Conservation (phyloP, 2,888 invertebrate genomes). For the Callinectes sapidus region DNA sequence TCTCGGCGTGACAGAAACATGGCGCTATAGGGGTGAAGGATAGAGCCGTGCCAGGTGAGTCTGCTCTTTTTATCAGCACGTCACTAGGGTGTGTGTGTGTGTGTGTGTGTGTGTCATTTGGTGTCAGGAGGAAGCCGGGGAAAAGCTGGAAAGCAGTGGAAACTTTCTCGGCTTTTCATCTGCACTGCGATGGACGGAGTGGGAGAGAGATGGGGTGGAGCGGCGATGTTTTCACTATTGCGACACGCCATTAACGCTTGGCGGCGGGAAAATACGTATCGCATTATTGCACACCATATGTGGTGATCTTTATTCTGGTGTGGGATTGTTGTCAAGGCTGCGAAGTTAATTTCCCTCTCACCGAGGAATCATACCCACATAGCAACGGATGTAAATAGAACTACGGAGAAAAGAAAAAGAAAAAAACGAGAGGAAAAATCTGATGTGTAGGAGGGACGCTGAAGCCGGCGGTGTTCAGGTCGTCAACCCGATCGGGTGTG, state of each 20-base stretch:
- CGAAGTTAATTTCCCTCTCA: not conserved
- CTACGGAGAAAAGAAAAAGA: not conserved
- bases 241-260: not conserved
- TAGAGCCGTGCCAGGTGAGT: constrained; percentile 1
- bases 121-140: not conserved
- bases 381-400: not conserved
- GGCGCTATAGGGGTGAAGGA: not conserved
- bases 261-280: not conserved
- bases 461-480: constrained; percentile 12
- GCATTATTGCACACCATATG: not conserved
- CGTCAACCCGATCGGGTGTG: constrained; percentile 30
- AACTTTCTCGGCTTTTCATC: constrained; percentile 27
- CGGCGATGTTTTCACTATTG: not conserved
- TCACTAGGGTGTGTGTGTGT: not conserved
- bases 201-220: constrained; percentile 12
- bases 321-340: not conserved
- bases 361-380: not conserved
- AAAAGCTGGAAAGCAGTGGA: constrained; percentile 4
- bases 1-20: not conserved
- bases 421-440: not conserved
- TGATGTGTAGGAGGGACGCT: not conserved
- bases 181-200: not conserved
- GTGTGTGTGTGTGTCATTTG: constrained; percentile 18
- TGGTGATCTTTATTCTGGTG: not conserved
- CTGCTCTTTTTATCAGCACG: not conserved